Conservation (phyloP, 2,888 invertebrate genomes). For the Tigriopus californicus region DNA sequence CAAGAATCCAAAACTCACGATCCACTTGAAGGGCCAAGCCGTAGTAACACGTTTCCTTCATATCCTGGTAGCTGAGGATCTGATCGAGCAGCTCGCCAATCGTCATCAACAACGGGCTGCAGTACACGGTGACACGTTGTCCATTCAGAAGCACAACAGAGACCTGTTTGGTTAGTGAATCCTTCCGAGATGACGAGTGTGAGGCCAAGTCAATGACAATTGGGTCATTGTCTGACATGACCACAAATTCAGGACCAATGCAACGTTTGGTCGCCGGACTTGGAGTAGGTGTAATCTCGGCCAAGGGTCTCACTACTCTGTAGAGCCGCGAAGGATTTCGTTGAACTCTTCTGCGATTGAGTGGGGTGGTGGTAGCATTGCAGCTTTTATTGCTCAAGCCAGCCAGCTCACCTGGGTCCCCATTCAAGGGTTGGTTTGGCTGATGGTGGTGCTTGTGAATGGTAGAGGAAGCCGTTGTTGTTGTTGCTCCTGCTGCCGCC, state of each 20-base stretch:
- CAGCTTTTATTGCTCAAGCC: too few relatives aligned
- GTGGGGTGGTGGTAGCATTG: not conserved
- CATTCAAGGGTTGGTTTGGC: not conserved
- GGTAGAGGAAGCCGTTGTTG: not conserved
- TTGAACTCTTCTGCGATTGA: not conserved
- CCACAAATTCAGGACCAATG: slow-evolving; percentile 8
- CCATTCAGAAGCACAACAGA: slow-evolving; percentile 1
- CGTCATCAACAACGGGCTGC: not conserved
- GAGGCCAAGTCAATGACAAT: slow-evolving; percentile 1
- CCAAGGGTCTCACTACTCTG: slow-evolving; percentile 2
- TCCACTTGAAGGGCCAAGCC: not conserved
- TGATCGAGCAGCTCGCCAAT: slow-evolving; percentile 1
- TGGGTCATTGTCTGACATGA: slow-evolving; percentile 1
- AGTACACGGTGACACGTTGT: not conserved
- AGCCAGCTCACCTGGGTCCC: not conserved
- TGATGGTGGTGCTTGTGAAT: not conserved
- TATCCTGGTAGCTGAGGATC: not conserved
- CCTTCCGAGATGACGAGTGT: not conserved
- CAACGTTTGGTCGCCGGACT: not conserved
- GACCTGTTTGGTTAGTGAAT: not conserved
- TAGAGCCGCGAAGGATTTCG: slow-evolving; percentile 8
- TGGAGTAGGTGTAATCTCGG: slow-evolving; percentile 3
- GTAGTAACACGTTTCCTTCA: not conserved
- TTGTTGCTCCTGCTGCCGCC: too few relatives aligned
- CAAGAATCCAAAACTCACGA: not conserved